Evolutionary conservation across 2,888 invertebrate genomes (phyloP).

Genomic region (Phania funesta): DNA sequence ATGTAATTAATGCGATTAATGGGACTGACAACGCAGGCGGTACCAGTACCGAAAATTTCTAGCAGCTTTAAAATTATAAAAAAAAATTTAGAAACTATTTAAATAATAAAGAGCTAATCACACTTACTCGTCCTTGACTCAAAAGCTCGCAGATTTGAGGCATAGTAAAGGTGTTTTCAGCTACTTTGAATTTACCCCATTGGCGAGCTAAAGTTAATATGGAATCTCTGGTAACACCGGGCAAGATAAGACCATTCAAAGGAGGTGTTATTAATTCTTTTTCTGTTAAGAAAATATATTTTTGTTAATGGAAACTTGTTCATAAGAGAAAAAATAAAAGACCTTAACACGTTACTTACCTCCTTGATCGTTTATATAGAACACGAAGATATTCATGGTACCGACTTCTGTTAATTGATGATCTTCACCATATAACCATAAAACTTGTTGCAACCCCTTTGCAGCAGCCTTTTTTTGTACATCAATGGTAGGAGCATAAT

Average conservation of each 20-base stretch:
- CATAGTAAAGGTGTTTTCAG: slow-evolving; percentile 92
- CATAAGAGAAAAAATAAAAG: background rate
- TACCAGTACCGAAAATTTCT: slow-evolving; percentile 99
- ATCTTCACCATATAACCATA: slow-evolving; percentile 97
- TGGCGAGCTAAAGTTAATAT: slow-evolving; percentile 89
- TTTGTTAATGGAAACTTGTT: background rate
- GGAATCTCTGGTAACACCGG: slow-evolving; percentile 95
- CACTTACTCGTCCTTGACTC: slow-evolving; percentile 90
- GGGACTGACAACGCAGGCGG: slow-evolving; percentile 97
- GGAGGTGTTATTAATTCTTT: slow-evolving; percentile 96
- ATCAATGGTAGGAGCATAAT: slow-evolving; percentile 93
- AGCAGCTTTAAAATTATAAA: slow-evolving; percentile 84
- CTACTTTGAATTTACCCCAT: slow-evolving; percentile 93
- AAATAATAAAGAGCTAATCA: no score
- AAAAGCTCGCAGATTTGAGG: slow-evolving; percentile 86
- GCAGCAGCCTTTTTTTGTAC: slow-evolving; percentile 88
- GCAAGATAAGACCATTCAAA: slow-evolving; percentile 95
- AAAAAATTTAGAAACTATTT: background rate
- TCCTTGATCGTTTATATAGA: slow-evolving; percentile 92
- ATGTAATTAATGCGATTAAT: slow-evolving; percentile 91
- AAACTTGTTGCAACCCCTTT: slow-evolving; percentile 93
- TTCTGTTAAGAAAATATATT: slow-evolving; percentile 82
- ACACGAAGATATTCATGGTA: slow-evolving; percentile 98
- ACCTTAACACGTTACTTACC: slow-evolving; percentile 82
- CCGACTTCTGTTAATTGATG: slow-evolving; percentile 98